Evolutionary conservation across 2,797 vertebrate genomes (phyloP), one percentile per base, ranked within the genome.

Genomic region (Peromyscus eremicus): DNA sequence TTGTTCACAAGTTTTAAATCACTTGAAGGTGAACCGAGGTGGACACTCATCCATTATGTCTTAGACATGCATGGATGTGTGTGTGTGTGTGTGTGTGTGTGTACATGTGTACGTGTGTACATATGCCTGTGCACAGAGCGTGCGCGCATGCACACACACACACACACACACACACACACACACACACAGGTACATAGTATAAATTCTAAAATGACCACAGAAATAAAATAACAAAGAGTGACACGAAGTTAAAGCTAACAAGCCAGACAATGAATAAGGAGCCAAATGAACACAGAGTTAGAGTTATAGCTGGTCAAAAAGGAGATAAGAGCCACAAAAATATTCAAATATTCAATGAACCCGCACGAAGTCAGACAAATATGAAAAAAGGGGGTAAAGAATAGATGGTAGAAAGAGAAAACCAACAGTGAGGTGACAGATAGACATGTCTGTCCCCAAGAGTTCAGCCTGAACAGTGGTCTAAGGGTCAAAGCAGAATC

Each of bases 181-280:
- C 43, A 46, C 43, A 77, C 29, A 12, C 27, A 17, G 1, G 3
- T 11, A 46, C 40, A 49, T 32, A 85, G 68, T 57, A 43, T 57
- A 88, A 57, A 88, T 75, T n/a, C n/a, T 60, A 57, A 76, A 93
- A 71, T 34, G 19, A 49, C 49, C 91, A 46, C 60, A 83, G 73
- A 94, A 92, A 66, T 80, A 92, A 89, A 92, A 71, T 57, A 73
- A 37, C 46, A 70, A 52, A 88, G 37, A 43, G 6, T 40, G 27
- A 73, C 27, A 57, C 27, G 21, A 88, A 88, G 9, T 73, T 34
- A 40, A 5, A 57, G 49, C 68, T 73, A 71, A 34, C 29, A 46
- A 62, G 6, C 11, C 37, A 89, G 60, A 37, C 19, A 76, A 34
- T 23, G 71, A 62, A 5, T 88, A 57, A 34, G 29, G 8, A 23